Base-by-base conservation (phyloP, 2,888 invertebrate genomes). In the Diplazon laetatorius region DNA sequence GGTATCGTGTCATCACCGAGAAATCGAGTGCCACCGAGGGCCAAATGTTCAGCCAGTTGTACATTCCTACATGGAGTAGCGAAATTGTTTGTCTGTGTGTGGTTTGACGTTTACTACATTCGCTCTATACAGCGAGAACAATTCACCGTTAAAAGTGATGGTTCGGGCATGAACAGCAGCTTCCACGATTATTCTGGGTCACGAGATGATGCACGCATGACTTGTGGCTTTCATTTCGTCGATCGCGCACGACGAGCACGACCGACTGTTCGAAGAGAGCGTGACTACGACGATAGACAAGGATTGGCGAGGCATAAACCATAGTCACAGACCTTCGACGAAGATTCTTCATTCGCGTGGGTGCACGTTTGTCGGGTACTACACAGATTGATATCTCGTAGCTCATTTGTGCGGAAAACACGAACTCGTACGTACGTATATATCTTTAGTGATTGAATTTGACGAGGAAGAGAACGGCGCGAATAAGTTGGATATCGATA, bases 321-420 rank as follows among this genome's bases (percentile, higher is more conserved):
- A 16, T 18, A 8, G 37, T 59, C 59, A n/a, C n/a, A 4, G 46
- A 63, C 50, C 44, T 37, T 20, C 18, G 48, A 50, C n/a, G n/a
- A 72, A 57, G 48, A 63, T 68, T 65, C 63, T 70, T 60, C 65
- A 50, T 46, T 48, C 18, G 44, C 59, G 73, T 30, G 63, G 18
- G 48, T 44, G 65, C 63, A 69, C 69, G 73, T 63, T 69, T 78
- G 73, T 65, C 59, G 52, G 70, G 14, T 14, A 46, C 20, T 59
- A 65, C 18, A 65, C 52, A 59, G 68, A 77, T 77, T 63, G 48
- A 57, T 77, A 77, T 77, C 77, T 20, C 50, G 48, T 74, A 22
- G 52, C 66, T 74, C 70, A 78, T 78, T 70, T 78, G 70, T 60
- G 74, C 52, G 63, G 70, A 60, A 59, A 44, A 62, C 73, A 70